Evolutionary conservation across 2,797 vertebrate species (phyloP).

Genomic region (Bucorvus abyssinicus): DNA sequence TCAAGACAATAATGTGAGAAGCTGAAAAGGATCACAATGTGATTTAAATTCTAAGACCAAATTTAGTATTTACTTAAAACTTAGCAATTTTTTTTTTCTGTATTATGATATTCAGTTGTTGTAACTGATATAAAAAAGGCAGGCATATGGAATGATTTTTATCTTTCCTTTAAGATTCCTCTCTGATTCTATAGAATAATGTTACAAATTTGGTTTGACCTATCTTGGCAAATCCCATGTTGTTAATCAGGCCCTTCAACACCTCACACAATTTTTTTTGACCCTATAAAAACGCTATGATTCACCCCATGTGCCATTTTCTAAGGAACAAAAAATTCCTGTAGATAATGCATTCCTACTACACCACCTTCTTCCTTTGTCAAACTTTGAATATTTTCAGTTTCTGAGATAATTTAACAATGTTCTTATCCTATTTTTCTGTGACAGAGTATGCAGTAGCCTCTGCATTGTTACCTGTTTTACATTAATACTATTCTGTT

Average conservation of each 20-base stretch:
- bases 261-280: not conserved
- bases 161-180: not conserved
- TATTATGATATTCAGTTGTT: not conserved
- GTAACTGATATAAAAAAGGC: not conserved
- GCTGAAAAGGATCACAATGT: not conserved
- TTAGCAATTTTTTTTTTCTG: not conserved
- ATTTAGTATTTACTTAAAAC: not conserved
- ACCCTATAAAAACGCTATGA: not conserved
- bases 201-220: not conserved
- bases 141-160: not conserved
- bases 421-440: not conserved
- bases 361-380: not conserved
- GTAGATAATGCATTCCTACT: not conserved
- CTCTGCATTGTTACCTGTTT: not conserved
- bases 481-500: not conserved
- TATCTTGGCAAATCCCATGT: not conserved
- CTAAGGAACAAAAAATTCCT: not conserved
- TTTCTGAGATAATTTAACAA: not conserved
- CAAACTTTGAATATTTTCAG: not conserved
- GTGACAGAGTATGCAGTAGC: not conserved
- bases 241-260: not conserved
- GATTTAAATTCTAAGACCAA: not conserved
- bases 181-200: not conserved
- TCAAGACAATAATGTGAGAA: not conserved
- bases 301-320: not conserved